Conservation (phyloP, 2,797 vertebrate genomes). For the Lepus townsendii region DNA sequence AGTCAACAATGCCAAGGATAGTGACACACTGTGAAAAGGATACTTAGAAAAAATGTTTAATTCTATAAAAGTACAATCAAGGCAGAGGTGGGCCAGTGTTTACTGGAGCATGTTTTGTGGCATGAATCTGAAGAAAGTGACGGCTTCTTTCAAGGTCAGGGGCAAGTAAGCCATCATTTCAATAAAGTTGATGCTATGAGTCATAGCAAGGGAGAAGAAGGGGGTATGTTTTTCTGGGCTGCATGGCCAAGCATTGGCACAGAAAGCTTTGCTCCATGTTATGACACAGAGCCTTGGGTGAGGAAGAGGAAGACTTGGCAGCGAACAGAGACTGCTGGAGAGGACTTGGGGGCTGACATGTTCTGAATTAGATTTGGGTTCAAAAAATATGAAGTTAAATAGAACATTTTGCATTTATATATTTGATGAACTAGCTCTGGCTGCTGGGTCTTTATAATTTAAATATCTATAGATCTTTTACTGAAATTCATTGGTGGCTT, state of each 20-base stretch:
- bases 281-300: background rate
- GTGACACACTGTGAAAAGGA: background rate
- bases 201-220: background rate
- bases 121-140: background rate
- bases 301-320: background rate
- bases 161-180: background rate
- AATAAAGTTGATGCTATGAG: background rate
- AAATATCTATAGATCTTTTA: conserved; percentile 11
- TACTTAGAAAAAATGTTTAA: background rate
- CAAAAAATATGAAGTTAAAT: conserved; percentile 20
- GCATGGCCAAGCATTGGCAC: background rate
- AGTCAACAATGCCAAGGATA: background rate
- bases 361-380: background rate
- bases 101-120: background rate
- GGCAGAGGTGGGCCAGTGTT: background rate
- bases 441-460: conserved; percentile 1
- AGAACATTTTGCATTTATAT: conserved; percentile 6
- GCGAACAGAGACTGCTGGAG: background rate
- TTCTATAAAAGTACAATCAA: background rate
- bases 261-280: background rate
- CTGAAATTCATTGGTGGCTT: background rate
- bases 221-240: background rate
- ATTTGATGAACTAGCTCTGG: background rate
- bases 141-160: background rate
- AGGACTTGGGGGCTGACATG: background rate